A percentile compares a stretch with the other conserved stretches of the same genome.
These are phyloP conservation scores for Leucoraja ocellata DNA, from an alignment of 2,797 vertebrate species.

Conservation along the genomic window DNA sequence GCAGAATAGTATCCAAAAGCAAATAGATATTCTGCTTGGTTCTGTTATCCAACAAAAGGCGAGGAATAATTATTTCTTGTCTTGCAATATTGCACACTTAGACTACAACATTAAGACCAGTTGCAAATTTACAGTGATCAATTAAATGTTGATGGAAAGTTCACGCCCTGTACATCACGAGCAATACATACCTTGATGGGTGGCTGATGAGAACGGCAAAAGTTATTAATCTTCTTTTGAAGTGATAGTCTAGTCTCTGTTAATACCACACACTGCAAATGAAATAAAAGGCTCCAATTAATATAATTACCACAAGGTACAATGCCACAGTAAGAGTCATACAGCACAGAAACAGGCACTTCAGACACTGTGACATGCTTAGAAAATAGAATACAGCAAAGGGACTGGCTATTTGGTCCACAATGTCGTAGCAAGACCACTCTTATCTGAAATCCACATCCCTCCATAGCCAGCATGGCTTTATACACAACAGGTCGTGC, in stretches of 20 bases:
- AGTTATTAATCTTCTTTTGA: conserved; percentile 81
- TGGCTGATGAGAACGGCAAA: conserved; percentile 79
- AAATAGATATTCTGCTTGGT: not conserved
- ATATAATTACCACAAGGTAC: not conserved
- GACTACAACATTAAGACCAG: not conserved
- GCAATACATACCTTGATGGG: conserved; percentile 77
- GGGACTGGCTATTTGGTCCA: too few species aligned
- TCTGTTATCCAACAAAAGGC: not conserved
- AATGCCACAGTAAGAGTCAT: not conserved
- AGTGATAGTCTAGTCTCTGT: conserved; percentile 75
- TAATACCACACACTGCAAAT: conserved; percentile 82
- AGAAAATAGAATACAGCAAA: too few species aligned
- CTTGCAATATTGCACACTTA: not conserved
- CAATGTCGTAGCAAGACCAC: too few species aligned
- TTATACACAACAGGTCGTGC: too few species aligned
- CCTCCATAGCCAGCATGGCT: too few species aligned
- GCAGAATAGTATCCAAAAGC: not conserved
- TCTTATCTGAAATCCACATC: too few species aligned
- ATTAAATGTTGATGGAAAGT: not conserved
- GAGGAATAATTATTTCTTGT: not conserved
- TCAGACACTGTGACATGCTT: too few species aligned
- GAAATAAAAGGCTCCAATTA: not conserved
- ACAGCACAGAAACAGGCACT: too few species aligned
- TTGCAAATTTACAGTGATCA: not conserved
- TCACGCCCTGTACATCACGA: not conserved